Base-by-base conservation (phyloP, 1,140 invertebrate genomes). In the Panagrolaimus sp. region DNA sequence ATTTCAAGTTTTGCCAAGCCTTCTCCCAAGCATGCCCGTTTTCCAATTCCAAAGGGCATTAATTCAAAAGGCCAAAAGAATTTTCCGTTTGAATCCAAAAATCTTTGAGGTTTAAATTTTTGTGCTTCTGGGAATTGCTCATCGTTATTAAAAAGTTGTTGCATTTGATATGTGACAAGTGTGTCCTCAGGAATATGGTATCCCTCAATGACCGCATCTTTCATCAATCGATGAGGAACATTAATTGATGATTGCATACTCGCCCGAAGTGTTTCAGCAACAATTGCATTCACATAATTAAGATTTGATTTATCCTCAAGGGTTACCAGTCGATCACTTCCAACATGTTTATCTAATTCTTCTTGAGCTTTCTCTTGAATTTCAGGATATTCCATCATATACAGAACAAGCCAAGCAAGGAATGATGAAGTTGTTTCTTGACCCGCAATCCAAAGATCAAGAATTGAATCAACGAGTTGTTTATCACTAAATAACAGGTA, bases 1-100 rank as follows among this genome's bases (percentile, higher is more conserved):
- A 83, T 73, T 52, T 83, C 71, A 47, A 82, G 81, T 65, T 81
- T 82, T 14, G 82, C 83, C 28, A 84, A 52, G 0, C 74, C 43
- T 67, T 83, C 83, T 46, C 82, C 83, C 45, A 68, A 63, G 24
- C 67, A 68, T 14, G 14, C 24, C 6, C 67, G 47, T 44, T 63
- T 68, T n/a, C 67, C 67, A 32, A 63, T 45, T 17, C n/a, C 14
- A 45, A 68, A 68, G 6, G 67, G 67, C 12, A 68, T 55, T 6
- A 68, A 45, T 21, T 68, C 67, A 9, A 68, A n/a, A 12, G 21
- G n/a, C 48, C 63, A 24, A n/a, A 68, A n/a, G 17, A 68, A 14
- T 63, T 68, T 68, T 17, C 67, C 67, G 15, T 68, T 38, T 5
- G 26, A 28, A 45, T 68, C 67, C 24, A 68, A 15, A 15, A 64